Conservation (phyloP, 2,888 invertebrate genomes). For the Rhaphigaster nebulosa region DNA sequence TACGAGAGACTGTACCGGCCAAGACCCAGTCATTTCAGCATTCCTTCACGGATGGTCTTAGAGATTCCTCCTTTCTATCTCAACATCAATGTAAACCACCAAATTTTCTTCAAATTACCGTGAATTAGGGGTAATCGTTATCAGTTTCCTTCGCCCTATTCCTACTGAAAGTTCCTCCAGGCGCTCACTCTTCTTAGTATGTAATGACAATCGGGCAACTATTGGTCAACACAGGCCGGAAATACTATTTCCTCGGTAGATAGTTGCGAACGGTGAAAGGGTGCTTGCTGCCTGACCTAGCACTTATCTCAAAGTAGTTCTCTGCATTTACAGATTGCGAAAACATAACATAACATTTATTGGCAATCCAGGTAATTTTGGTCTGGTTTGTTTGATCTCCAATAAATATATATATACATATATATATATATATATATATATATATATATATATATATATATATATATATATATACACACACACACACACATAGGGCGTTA, state of each 20-base stretch:
- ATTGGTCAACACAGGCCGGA: not conserved
- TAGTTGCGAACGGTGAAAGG: conserved; percentile 24
- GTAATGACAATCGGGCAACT: not conserved
- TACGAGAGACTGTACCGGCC: not conserved
- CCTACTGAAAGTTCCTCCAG: not conserved
- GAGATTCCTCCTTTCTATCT: not conserved
- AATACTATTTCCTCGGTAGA: not conserved
- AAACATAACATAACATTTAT: not conserved
- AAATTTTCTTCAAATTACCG: not conserved
- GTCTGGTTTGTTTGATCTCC: not conserved
- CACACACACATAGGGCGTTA: too few relatives aligned
- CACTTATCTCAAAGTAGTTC: not conserved
- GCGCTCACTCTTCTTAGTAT: not conserved
- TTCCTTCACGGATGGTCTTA: conserved; percentile 10
- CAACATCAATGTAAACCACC: not conserved
- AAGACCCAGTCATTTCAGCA: not conserved
- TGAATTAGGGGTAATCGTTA: not conserved
- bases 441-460: too few relatives aligned
- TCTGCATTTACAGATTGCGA: not conserved
- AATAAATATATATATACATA: not conserved
- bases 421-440: too few relatives aligned
- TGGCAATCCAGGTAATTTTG: not conserved
- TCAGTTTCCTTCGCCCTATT: not conserved
- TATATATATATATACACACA: too few relatives aligned
- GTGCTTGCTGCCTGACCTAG: not conserved